phyloP scores from a whole-genome alignment of 1,140 invertebrate genomes.

The Cardiocondyla obscurior region DNA sequence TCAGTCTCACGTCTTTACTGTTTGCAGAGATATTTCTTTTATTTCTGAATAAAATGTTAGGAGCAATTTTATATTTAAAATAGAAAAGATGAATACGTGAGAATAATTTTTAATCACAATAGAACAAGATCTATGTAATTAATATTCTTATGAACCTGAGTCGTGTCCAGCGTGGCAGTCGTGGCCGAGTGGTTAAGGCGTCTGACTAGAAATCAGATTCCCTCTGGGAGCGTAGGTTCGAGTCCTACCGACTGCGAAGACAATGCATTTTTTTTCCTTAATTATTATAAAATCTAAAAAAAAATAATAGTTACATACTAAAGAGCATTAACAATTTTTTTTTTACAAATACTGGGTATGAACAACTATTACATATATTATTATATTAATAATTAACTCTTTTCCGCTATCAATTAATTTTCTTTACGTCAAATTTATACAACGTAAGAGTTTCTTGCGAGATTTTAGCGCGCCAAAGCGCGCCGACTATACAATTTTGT shows the following conservation, averaged over 20 bases:
- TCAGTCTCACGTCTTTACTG: background rate
- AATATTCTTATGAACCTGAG: background rate
- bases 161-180: conserved; percentile 86
- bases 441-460: background rate
- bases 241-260: conserved; percentile 91
- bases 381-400: too few relatives aligned
- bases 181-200: conserved; percentile 93
- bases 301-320: too few relatives aligned
- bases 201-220: conserved; percentile 86
- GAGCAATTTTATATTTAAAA: background rate
- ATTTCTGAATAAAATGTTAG: too few relatives aligned
- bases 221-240: conserved; percentile 91
- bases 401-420: too few relatives aligned
- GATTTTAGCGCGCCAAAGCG: too few relatives aligned
- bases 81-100: background rate
- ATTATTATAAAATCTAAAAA: background rate
- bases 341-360: background rate
- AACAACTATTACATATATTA: too few relatives aligned
- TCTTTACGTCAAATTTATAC: background rate
- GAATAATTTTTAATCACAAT: background rate
- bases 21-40: too few relatives aligned
- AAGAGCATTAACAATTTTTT: too few relatives aligned
- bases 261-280: conserved; percentile 43
- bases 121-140: background rate
- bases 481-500: background rate